Conservation (phyloP, 53 echinoderm and acorn worm genomes). For the Patiria pectinifera region DNA sequence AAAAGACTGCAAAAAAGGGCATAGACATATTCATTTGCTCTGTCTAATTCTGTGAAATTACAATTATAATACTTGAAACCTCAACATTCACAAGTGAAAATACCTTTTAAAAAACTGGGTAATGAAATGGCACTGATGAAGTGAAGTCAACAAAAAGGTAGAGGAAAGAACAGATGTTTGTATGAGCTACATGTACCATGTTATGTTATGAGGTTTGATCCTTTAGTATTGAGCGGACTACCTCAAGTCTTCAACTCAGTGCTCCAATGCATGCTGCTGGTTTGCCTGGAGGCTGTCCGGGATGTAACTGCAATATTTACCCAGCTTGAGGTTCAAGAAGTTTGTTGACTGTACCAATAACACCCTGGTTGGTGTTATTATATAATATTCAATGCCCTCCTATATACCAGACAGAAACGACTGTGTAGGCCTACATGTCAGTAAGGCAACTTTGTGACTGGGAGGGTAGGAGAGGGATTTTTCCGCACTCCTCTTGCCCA, state of each 20-base stretch:
- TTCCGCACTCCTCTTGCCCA: background rate
- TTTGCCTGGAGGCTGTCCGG: background rate
- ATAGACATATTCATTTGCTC: too few species aligned
- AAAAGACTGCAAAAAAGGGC: too few species aligned
- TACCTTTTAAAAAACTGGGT: too few species aligned
- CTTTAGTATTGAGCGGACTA: background rate
- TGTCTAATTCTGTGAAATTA: too few species aligned
- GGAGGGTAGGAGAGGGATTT: background rate
- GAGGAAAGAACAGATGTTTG: too few species aligned
- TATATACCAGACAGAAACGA: background rate
- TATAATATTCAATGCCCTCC: background rate
- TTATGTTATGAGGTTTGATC: background rate
- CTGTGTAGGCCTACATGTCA: background rate
- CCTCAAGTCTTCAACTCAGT: background rate
- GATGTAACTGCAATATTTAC: background rate
- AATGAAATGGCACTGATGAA: too few species aligned
- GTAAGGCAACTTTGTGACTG: background rate
- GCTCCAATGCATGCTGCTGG: constrained; percentile 9
- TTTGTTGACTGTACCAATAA: background rate
- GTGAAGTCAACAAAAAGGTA: too few species aligned
- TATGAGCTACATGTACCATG: too few species aligned
- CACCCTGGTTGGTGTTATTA: background rate
- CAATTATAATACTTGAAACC: too few species aligned
- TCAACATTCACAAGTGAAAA: too few species aligned
- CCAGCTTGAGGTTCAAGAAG: background rate